These are phyloP conservation scores for Chironomus tentans DNA, from an alignment of 2,888 invertebrate species.

Conservation along the genomic window DNA sequence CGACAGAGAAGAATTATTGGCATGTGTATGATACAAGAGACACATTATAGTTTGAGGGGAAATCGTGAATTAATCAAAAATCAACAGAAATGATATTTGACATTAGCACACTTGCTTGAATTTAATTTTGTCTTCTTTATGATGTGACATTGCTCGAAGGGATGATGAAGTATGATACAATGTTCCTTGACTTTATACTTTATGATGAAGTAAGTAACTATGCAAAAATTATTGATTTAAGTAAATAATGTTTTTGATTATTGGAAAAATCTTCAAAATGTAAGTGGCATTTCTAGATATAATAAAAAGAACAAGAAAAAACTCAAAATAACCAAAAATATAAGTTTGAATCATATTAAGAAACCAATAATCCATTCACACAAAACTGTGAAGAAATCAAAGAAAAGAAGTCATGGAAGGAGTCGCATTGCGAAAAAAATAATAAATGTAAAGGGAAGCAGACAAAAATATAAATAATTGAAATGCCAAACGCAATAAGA, in stretches of 20 bases:
- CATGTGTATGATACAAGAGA: neutral
- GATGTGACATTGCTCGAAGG: neutral
- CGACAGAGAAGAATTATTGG: neutral
- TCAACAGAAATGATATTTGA: neutral
- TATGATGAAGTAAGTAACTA: no score
- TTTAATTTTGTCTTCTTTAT: neutral
- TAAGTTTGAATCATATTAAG: no score
- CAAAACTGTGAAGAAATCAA: neutral
- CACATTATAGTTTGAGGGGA: neutral
- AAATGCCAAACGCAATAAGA: slow-evolving; percentile 13
- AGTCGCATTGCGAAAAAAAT: no score
- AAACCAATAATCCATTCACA: neutral
- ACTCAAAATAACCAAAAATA: no score
- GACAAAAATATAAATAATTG: slow-evolving; percentile 13
- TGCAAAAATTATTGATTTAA: no score
- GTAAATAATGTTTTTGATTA: no score
- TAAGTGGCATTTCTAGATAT: no score
- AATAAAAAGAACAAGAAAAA: no score
- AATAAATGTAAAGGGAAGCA: neutral
- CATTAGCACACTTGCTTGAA: slow-evolving; percentile 8
- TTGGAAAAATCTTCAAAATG: no score
- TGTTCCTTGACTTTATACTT: no score
- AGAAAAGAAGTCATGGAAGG: no score
- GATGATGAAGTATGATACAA: neutral
- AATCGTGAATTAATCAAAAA: slow-evolving; percentile 9